A percentile compares a stretch with the other conserved stretches of the same genome.
These are phyloP conservation scores for Leuciscus waleckii DNA, from an alignment of 2,797 vertebrate species.

Conservation along the genomic window DNA sequence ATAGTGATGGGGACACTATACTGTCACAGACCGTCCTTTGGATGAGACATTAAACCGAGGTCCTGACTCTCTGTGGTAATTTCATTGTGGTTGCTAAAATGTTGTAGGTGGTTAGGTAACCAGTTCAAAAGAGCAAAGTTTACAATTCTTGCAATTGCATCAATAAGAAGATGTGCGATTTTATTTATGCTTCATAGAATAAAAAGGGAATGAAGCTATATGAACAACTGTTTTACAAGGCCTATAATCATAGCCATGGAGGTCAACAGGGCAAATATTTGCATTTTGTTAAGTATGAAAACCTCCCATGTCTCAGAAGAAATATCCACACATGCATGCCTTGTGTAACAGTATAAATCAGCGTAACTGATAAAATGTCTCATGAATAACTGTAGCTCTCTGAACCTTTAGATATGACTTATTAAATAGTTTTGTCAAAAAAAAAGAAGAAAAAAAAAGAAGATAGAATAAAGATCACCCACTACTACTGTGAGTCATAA, in stretches of 20 bases:
- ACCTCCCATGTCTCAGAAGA: conserved; percentile 42
- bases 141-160: background rate
- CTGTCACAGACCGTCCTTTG: too few species aligned
- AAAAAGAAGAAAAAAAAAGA: background rate
- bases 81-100: background rate
- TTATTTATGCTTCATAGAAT: background rate
- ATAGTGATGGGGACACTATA: too few species aligned
- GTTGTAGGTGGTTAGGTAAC: background rate
- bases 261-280: conserved; percentile 15
- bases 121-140: background rate
- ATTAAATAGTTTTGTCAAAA: conserved; percentile 37
- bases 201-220: background rate
- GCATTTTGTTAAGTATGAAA: conserved; percentile 53
- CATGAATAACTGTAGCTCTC: conserved; percentile 52
- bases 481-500: conserved; percentile 38
- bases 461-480: conserved; percentile 2
- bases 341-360: conserved; percentile 54
- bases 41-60: too few species aligned
- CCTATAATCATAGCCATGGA: conserved; percentile 16
- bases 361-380: conserved; percentile 28
- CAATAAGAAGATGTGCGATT: background rate
- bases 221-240: conserved; percentile 30
- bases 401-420: conserved; percentile 50
- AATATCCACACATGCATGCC: conserved; percentile 40
- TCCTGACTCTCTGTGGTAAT: background rate